Evolutionary conservation across 2,888 invertebrate species (phyloP).

Genomic region (Diarsia rubi): DNA sequence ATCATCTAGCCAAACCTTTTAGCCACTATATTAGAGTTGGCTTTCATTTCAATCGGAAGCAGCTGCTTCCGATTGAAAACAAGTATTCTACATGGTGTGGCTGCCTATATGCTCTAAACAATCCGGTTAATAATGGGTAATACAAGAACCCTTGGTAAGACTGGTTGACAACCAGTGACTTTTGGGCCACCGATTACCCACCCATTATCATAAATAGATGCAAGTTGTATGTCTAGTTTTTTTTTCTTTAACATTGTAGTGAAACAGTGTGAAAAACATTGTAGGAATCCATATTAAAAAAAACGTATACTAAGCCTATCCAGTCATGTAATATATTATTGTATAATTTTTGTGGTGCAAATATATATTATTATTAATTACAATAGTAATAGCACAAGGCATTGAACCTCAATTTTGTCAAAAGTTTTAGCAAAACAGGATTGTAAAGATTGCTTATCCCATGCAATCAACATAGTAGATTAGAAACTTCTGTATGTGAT

Average conservation of each 20-base stretch:
- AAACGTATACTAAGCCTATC: too few species aligned
- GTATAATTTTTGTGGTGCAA: too few species aligned
- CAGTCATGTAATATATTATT: too few species aligned
- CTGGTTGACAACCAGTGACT: background rate
- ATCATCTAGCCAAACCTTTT: background rate
- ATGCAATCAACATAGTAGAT: slow-evolving; percentile 4
- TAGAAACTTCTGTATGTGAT: background rate
- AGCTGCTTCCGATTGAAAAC: background rate
- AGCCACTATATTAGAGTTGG: background rate
- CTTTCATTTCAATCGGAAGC: background rate
- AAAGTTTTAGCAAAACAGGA: background rate
- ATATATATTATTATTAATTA: too few species aligned
- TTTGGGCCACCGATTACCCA: background rate
- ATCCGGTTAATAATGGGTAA: background rate
- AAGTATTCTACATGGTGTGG: background rate
- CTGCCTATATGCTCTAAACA: background rate
- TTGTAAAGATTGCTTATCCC: slow-evolving; percentile 12
- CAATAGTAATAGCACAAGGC: slow-evolving; percentile 1
- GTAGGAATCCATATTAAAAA: too few species aligned
- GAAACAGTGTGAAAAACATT: too few species aligned
- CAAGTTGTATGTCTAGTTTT: too few species aligned
- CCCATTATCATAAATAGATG: too few species aligned
- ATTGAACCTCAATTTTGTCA: slow-evolving; percentile 2
- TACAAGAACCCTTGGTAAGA: background rate
- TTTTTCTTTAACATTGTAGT: too few species aligned